Evolutionary conservation across 1,140 invertebrate species (phyloP).

Genomic region (Drosophila rufa): DNA sequence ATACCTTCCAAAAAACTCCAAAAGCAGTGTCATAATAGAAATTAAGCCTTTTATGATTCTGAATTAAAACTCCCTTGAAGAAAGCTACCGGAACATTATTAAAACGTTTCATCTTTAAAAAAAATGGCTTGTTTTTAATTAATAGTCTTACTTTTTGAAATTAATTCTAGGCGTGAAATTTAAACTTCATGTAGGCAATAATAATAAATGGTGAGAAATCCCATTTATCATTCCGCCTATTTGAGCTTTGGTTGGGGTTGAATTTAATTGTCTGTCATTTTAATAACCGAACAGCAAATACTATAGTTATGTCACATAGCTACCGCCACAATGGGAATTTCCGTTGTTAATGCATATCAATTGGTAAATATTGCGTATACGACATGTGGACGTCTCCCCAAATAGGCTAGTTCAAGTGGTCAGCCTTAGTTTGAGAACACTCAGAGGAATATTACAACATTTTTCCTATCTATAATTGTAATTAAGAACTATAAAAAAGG

Average conservation of each 20-base stretch:
- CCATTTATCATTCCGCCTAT: not conserved
- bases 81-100: too few relatives aligned
- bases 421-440: not conserved
- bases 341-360: conserved; percentile 3
- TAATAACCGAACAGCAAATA: conserved; percentile 20
- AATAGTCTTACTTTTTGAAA: not conserved
- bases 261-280: conserved; percentile 17
- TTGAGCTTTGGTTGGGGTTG: not conserved
- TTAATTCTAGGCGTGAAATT: not conserved
- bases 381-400: conserved; percentile 1
- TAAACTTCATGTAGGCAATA: not conserved
- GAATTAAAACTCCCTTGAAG: too few relatives aligned
- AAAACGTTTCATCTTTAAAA: too few relatives aligned
- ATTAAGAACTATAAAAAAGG: not conserved
- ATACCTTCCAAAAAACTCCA: not conserved
- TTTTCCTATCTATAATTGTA: too few relatives aligned
- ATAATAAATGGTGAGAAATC: conserved; percentile 12
- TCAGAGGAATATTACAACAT: not conserved
- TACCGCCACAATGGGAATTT: conserved; percentile 24
- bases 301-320: conserved; percentile 16
- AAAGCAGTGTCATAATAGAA: too few relatives aligned
- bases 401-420: not conserved
- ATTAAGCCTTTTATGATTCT: too few relatives aligned
- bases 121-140: too few relatives aligned
- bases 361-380: conserved; percentile 30